Conservation (phyloP, 2,888 invertebrate species). For the Agrochola lychnidis region DNA sequence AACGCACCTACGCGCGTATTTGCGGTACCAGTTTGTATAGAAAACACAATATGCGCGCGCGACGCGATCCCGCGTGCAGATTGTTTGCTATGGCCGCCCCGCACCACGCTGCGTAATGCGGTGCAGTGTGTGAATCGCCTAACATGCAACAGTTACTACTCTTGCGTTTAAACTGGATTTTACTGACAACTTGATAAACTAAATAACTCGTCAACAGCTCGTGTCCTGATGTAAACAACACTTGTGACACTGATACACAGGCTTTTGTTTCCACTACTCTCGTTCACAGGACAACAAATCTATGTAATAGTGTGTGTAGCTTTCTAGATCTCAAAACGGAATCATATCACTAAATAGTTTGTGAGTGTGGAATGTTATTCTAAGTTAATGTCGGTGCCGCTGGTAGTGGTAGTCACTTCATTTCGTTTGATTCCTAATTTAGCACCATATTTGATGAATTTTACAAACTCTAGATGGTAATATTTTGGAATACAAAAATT, state of each 20-base stretch:
- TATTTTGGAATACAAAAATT: conserved; percentile 83
- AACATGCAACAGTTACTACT: conserved; percentile 15
- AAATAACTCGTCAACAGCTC: neutral
- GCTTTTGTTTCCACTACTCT: neutral
- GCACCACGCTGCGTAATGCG: too few species aligned
- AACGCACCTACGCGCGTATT: too few species aligned
- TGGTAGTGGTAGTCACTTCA: conserved; percentile 19
- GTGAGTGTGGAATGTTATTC: conserved; percentile 61
- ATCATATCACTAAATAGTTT: conserved; percentile 12
- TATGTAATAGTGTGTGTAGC: neutral
- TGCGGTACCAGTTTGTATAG: too few species aligned
- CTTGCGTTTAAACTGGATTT: neutral
- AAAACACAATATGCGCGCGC: too few species aligned
- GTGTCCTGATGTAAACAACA: neutral
- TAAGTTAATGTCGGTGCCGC: conserved; percentile 38
- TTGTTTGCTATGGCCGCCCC: too few species aligned
- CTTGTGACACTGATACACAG: neutral
- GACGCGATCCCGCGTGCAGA: too few species aligned
- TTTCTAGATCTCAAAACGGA: conserved; percentile 3
- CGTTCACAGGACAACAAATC: neutral
- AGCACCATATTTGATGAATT: conserved; percentile 87
- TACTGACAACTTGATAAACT: conserved; percentile 1
- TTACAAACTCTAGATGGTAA: conserved; percentile 67
- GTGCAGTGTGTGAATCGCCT: too few species aligned
- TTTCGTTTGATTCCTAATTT: conserved; percentile 74